Conservation (phyloP, 2,113 vertebrate genomes). For the Pseudorasbora parva region DNA sequence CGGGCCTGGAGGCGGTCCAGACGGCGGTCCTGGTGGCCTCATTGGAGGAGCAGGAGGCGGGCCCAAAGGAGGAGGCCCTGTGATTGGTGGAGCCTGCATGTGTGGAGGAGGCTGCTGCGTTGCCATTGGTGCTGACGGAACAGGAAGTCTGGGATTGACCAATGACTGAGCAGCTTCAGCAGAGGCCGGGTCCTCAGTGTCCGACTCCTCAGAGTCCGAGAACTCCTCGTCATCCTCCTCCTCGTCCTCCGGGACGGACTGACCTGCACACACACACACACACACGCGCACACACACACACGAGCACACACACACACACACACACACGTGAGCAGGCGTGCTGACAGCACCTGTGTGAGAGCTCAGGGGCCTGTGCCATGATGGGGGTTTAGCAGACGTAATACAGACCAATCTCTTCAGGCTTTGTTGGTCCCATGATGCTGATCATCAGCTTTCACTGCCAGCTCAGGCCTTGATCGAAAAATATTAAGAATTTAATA, state of each 20-base stretch:
- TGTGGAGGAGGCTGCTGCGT: slow-evolving; percentile 76
- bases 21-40: slow-evolving; percentile 92
- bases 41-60: slow-evolving; percentile 91
- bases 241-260: slow-evolving; percentile 91
- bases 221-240: slow-evolving; percentile 92
- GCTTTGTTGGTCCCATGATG: too few species aligned
- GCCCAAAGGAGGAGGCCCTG: slow-evolving; percentile 91
- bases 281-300: slow-evolving; percentile 50
- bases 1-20: slow-evolving; percentile 77
- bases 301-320: slow-evolving; percentile 53
- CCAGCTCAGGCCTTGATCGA: too few species aligned
- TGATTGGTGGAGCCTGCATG: slow-evolving; percentile 90
- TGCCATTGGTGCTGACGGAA: slow-evolving; percentile 66
- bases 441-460: too few species aligned
- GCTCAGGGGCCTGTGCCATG: too few species aligned
- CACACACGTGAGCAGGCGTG: slow-evolving; percentile 15
- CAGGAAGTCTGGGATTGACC: slow-evolving; percentile 66
- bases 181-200: slow-evolving; percentile 79
- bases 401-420: too few species aligned
- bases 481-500: too few species aligned
- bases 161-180: slow-evolving; percentile 71
- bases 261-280: slow-evolving; percentile 79
- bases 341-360: too few species aligned
- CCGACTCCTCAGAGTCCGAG: slow-evolving; percentile 85
- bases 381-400: too few species aligned